A percentile compares a stretch with the other conserved stretches of the same genome.
Evolutionary conservation across 1,140 invertebrate species (phyloP).

Genomic region (Saccostrea echinata): DNA sequence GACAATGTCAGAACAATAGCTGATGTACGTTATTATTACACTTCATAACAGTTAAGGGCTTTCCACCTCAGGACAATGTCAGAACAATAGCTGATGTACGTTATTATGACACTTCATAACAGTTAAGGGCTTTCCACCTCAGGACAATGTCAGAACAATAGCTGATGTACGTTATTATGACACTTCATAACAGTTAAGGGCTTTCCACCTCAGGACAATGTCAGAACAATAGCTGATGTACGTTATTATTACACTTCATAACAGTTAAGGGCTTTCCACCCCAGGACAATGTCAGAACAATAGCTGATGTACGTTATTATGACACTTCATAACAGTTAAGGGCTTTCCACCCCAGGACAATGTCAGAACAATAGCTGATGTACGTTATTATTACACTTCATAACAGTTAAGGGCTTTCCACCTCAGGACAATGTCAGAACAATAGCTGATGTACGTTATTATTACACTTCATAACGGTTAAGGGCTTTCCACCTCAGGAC

Average conservation of each 20-base stretch:
- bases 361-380: constrained; percentile 53
- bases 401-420: not conserved
- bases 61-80: not conserved
- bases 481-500: no score
- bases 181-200: not conserved
- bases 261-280: no score
- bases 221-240: constrained; percentile 57
- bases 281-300: constrained; percentile 36
- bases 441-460: constrained; percentile 48
- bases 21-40: constrained; percentile 56
- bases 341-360: not conserved
- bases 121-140: no score
- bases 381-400: not conserved
- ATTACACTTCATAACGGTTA: no score
- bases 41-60: no score
- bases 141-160: constrained; percentile 43
- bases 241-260: not conserved
- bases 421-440: constrained; percentile 19
- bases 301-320: constrained; percentile 50
- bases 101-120: no score
- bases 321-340: no score
- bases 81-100: constrained; percentile 55
- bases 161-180: constrained; percentile 44
- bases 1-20: constrained; percentile 45
- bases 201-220: not conserved